Evolutionary conservation across 2,888 invertebrate species (phyloP).

Genomic region (Dromius quadrimaculatus): DNA sequence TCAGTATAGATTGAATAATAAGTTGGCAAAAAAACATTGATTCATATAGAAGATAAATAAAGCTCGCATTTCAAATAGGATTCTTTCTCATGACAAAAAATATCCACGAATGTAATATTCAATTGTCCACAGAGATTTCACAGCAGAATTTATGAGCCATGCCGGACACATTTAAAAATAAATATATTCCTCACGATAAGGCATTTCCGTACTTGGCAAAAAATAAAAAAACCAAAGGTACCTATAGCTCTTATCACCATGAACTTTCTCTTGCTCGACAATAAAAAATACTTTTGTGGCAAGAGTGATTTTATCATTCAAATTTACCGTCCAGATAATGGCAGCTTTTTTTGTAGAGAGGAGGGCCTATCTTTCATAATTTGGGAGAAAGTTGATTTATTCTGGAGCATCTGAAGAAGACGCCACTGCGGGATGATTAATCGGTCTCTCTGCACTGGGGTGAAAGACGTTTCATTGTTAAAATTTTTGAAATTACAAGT

Average conservation of each 20-base stretch:
- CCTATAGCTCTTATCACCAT: slow-evolving; percentile 34
- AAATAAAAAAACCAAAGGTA: slow-evolving; percentile 27
- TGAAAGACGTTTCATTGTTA: slow-evolving; percentile 18
- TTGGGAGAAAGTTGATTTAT: slow-evolving; percentile 43
- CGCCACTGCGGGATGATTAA: slow-evolving; percentile 36
- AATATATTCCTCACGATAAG: slow-evolving; percentile 28
- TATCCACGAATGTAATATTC: slow-evolving; percentile 25
- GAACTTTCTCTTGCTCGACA: slow-evolving; percentile 38
- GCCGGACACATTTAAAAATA: slow-evolving; percentile 35
- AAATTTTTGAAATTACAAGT: slow-evolving; percentile 47
- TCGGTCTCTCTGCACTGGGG: slow-evolving; percentile 6
- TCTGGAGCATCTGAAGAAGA: slow-evolving; percentile 29
- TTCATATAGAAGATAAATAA: too few species aligned
- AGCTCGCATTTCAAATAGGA: too few species aligned
- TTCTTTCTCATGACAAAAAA: too few species aligned
- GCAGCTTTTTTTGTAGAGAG: slow-evolving; percentile 31
- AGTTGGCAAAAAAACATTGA: too few species aligned
- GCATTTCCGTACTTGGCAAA: slow-evolving; percentile 16
- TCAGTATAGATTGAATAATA: too few species aligned
- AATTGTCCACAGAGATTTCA: slow-evolving; percentile 16
- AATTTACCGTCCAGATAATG: slow-evolving; percentile 51
- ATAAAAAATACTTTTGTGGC: slow-evolving; percentile 45
- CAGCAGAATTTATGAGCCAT: slow-evolving; percentile 18
- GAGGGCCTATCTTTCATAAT: slow-evolving; percentile 47
- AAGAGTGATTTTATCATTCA: slow-evolving; percentile 49